Percentiles rank a stretch among this genome's conserved stretches.
Evolutionary conservation across 2,888 invertebrate species (phyloP).

Genomic region (Megaustenia siamemsis): DNA sequence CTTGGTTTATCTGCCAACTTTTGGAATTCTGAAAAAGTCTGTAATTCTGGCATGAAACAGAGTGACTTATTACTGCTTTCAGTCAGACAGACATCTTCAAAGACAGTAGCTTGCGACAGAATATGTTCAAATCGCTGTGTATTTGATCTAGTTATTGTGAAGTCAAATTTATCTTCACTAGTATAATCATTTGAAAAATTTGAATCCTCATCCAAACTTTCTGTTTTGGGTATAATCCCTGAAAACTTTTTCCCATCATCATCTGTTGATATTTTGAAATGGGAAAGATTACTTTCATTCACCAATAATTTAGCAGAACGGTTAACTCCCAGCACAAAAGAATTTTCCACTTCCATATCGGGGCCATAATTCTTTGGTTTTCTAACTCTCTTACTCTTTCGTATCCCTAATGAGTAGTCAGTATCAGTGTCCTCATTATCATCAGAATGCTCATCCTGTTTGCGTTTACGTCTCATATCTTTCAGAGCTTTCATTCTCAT

Average conservation of each 20-base stretch:
- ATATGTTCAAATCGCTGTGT: conserved; percentile 48
- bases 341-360: conserved; percentile 43
- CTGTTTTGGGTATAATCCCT: conserved; percentile 22
- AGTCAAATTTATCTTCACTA: background rate
- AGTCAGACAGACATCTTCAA: conserved; percentile 43
- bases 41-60: conserved; percentile 26
- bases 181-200: conserved; percentile 2
- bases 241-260: conserved; percentile 18
- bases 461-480: conserved; percentile 41
- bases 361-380: conserved; percentile 53
- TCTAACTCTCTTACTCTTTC: conserved; percentile 48
- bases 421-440: conserved; percentile 25
- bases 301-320: background rate
- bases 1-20: conserved; percentile 4
- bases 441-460: conserved; percentile 24
- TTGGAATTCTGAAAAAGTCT: conserved; percentile 21
- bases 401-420: conserved; percentile 22
- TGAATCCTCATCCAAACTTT: conserved; percentile 32
- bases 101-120: conserved; percentile 49
- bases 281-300: background rate
- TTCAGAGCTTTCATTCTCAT: conserved; percentile 53
- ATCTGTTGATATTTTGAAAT: background rate
- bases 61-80: conserved; percentile 12
- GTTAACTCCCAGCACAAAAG: conserved; percentile 5
- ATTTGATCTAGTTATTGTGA: background rate